A percentile compares a stretch with the other conserved stretches of the same genome.
phyloP scores from a whole-genome alignment of 37 sponge, comb jelly and placozoan species.

The Beroe forskalii region DNA sequence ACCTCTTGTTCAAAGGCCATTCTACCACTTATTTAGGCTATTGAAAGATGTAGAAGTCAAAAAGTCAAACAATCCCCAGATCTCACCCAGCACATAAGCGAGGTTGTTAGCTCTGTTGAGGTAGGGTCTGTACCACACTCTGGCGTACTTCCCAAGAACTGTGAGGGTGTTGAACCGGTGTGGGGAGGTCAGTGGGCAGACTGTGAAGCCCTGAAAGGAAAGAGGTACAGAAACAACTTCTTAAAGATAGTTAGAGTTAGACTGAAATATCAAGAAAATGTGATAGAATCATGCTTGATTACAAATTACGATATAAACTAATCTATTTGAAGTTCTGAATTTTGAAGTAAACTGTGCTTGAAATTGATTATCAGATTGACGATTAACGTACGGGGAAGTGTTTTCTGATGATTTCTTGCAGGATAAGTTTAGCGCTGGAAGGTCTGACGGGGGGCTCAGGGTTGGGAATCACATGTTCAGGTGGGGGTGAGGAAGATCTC shows the following conservation, averaged over 20 bases:
- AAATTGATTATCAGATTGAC: too few relatives aligned
- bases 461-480: not conserved
- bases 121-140: slow-evolving; percentile 31
- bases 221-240: not conserved
- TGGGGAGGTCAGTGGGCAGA: slow-evolving; percentile 14
- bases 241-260: too few relatives aligned
- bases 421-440: slow-evolving; percentile 3
- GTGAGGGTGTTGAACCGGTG: slow-evolving; percentile 58
- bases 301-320: too few relatives aligned
- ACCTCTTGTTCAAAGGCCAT: too few relatives aligned
- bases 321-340: too few relatives aligned
- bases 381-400: not conserved
- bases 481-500: not conserved
- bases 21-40: too few relatives aligned
- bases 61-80: too few relatives aligned
- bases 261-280: too few relatives aligned
- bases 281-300: too few relatives aligned
- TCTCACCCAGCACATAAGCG: not conserved
- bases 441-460: not conserved
- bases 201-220: slow-evolving; percentile 14
- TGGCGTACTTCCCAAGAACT: slow-evolving; percentile 33
- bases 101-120: slow-evolving; percentile 52
- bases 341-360: too few relatives aligned
- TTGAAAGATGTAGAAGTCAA: too few relatives aligned
- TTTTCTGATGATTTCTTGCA: slow-evolving; percentile 29